Base-by-base conservation (phyloP, 1,140 invertebrate genomes). In the Polypedilum vanderplanki region DNA sequence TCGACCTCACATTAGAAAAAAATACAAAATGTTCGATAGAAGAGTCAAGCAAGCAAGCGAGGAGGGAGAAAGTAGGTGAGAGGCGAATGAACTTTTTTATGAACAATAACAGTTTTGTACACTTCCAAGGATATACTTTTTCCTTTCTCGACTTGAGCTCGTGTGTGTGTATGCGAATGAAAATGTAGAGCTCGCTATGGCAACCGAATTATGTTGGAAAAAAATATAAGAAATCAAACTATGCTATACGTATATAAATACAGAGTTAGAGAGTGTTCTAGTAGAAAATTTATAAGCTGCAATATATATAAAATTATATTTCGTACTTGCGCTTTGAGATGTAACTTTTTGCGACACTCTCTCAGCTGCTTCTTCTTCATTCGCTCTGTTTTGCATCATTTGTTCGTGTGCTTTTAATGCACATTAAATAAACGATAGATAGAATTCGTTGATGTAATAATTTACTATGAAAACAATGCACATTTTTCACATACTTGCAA, bases 51-150 rank as follows among this genome's bases (percentile, higher is more conserved):
- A 1, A 46, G 15, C 9, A 15, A n/a, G 46, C 46, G 46, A 57
- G 12, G 46, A 57, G 46, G n/a, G 46, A 57, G 46, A 57, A 46
- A 57, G 46, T 57, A 57, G 46, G 46, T 57, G 46, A 57, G 46
- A 57, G 46, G 46, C 46, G 46, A 57, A 57, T 57, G 46, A 57
- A 57, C 46, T 57, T 57, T 57, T 57, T 57, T 57, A 57, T n/a
- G 12, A 57, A 57, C 46, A 57, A 57, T 57, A 57, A 57, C 46
- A 57, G n/a, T 57, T 33, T 33, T 57, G 46, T 57, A 57, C 46
- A 57, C 46, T 57, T 57, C 46, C 46, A 57, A 57, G 46, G 46
- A 57, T 57, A 57, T 57, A 15, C 46, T 57, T 57, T 57, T 57
- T 57, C 46, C 46, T n/a, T 57, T 33, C 24, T 33, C 24, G 24